phyloP scores from a whole-genome alignment of 2,888 invertebrate species.

The Cistogaster globosa region DNA sequence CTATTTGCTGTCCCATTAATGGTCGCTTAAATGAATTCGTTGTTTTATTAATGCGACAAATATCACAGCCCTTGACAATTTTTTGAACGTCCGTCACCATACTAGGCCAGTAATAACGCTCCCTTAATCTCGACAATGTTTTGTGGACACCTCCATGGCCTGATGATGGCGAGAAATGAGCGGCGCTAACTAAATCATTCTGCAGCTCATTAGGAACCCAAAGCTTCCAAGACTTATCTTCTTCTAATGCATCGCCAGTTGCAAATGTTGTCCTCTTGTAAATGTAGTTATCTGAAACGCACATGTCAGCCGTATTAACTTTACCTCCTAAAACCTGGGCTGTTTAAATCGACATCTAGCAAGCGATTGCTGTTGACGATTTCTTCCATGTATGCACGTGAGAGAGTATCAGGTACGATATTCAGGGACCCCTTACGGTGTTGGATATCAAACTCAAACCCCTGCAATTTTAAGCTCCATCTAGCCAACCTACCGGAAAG shows the following conservation, averaged over 20 bases:
- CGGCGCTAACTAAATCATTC: not conserved
- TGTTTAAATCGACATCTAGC: not conserved
- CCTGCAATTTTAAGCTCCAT: conserved; percentile 46
- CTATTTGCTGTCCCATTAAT: not conserved
- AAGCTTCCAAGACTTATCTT: conserved; percentile 22
- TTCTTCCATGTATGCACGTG: conserved; percentile 24
- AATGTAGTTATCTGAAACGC: conserved; percentile 3
- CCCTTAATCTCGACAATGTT: conserved; percentile 1
- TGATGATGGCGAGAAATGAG: not conserved
- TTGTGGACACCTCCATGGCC: not conserved
- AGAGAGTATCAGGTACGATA: conserved; percentile 52
- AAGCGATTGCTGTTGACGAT: not conserved
- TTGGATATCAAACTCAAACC: conserved; percentile 42
- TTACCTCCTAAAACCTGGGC: not conserved
- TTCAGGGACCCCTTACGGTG: conserved; percentile 51
- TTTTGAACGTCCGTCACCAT: not conserved
- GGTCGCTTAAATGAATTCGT: conserved; percentile 9
- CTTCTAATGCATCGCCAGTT: not conserved
- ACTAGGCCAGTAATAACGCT: conserved; percentile 16
- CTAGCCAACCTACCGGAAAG: conserved; percentile 18
- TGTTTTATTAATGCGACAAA: not conserved
- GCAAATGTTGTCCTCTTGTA: conserved; percentile 12
- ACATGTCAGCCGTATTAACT: conserved; percentile 6
- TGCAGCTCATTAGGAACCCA: conserved; percentile 14
- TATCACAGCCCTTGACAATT: not conserved